Evolutionary conservation across 2,888 invertebrate species (phyloP).

Genomic region (Mythimna vitellina): DNA sequence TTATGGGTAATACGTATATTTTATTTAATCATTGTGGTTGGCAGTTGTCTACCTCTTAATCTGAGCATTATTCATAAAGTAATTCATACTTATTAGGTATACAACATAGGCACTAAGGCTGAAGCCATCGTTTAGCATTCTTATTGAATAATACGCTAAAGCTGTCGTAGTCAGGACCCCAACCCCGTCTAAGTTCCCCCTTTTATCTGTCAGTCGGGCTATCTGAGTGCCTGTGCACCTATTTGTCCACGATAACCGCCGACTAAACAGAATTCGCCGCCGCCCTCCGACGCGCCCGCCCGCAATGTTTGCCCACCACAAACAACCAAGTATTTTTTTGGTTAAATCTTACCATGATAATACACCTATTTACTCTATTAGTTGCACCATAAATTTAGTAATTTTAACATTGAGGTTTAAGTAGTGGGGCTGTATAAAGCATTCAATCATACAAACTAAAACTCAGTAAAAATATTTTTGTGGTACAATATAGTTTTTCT

Average conservation of each 20-base stretch:
- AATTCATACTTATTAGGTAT: too few species aligned
- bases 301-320: slow-evolving; percentile 80
- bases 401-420: slow-evolving; percentile 52
- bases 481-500: background rate
- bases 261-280: slow-evolving; percentile 77
- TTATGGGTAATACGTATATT: too few species aligned
- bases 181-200: slow-evolving; percentile 37
- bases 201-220: slow-evolving; percentile 66
- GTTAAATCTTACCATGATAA: slow-evolving; percentile 68
- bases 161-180: slow-evolving; percentile 16
- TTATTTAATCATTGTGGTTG: too few species aligned
- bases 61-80: too few species aligned
- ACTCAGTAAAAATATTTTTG: background rate
- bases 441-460: slow-evolving; percentile 24
- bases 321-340: slow-evolving; percentile 76
- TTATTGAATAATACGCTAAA: background rate
- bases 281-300: slow-evolving; percentile 84
- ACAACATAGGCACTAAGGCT: background rate
- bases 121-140: background rate
- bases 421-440: slow-evolving; percentile 2
- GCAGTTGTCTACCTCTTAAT: too few species aligned
- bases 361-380: slow-evolving; percentile 65
- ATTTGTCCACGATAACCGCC: slow-evolving; percentile 85
- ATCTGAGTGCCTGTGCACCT: slow-evolving; percentile 71
- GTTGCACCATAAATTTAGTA: slow-evolving; percentile 60